Evolutionary conservation across 1,140 invertebrate species (phyloP), one percentile per base, ranked within the genome.

Genomic region (Drosophila oshimai): DNA sequence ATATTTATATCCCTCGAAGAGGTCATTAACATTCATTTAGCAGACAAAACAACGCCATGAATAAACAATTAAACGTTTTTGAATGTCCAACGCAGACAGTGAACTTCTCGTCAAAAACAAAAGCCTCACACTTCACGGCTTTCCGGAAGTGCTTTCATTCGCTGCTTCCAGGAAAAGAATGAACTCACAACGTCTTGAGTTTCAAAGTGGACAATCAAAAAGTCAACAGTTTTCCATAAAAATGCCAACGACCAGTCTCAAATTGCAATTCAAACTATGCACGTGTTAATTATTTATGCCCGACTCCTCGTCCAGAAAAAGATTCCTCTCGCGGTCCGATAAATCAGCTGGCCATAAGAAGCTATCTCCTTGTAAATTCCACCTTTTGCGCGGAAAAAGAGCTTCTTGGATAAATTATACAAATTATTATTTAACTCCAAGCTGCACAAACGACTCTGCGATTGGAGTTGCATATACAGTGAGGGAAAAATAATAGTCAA

Each of bases 261-360:
- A 67, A 64, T 46, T 78, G 74, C 64, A 69, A 77, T 71, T 33
- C 58, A 42, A 78, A 55, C 69, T 65, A 79, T 76, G 81, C 75
- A 84, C 65, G 75, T 80, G 80, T 84, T 84, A 86, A 84, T 84
- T 86, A 84, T 84, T 84, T 84, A 86, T 68, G 51, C 60, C 44
- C 26, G 12, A 31, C 49, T 62, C 51, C 41, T 39, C 26, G 15
- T 15, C 18, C 39, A 17, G 29, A 15, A 36, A 47, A 15, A 67
- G 53, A 77, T 72, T 67, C 46, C 39, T 45, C 9, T 17, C 42
- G 28, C n/a, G 42, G 24, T 24, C 13, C 45, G 47, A 72, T 71
- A 68, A 62, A 41, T 29, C 69, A 65, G 33, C 18, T 78, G 57
- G 37, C 68, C 68, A 72, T 64, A 75, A 42, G 64, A 61, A 58